Conservation (phyloP, 2,797 vertebrate species). For the Chelonia mydas region DNA sequence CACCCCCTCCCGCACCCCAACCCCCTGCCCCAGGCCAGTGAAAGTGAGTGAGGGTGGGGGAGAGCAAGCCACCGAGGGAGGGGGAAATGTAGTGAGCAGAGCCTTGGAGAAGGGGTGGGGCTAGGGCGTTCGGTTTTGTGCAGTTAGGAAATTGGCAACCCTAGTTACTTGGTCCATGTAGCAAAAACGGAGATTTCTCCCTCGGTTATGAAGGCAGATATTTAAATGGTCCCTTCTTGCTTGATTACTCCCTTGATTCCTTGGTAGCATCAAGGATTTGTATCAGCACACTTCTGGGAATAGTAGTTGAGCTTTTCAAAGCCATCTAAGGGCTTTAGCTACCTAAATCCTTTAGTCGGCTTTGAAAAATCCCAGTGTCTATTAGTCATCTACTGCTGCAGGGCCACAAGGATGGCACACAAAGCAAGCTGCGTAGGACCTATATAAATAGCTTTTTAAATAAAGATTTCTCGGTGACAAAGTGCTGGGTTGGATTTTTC, state of each 20-base stretch:
- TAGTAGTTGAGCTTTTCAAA: background rate
- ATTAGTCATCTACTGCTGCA: background rate
- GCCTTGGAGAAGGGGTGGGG: no score
- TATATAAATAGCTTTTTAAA: background rate
- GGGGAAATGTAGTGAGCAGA: no score
- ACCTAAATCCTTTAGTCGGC: background rate
- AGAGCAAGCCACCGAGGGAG: no score
- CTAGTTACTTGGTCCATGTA: background rate
- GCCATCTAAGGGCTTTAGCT: background rate
- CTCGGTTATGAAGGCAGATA: background rate
- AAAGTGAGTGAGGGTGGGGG: no score
- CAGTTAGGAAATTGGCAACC: no score
- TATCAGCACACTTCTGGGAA: background rate
- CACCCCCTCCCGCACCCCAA: no score
- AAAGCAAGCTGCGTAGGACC: background rate
- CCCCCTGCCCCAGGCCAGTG: no score
- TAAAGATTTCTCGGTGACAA: background rate
- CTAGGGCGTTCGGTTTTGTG: no score
- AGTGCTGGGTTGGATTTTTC: background rate
- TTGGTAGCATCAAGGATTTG: background rate
- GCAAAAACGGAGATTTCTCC: background rate
- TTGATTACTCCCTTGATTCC: background rate
- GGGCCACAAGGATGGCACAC: background rate
- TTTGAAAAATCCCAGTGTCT: background rate
- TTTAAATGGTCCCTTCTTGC: background rate